phyloP scores from a whole-genome alignment of 2,113 vertebrate species.

The Solea solea region DNA sequence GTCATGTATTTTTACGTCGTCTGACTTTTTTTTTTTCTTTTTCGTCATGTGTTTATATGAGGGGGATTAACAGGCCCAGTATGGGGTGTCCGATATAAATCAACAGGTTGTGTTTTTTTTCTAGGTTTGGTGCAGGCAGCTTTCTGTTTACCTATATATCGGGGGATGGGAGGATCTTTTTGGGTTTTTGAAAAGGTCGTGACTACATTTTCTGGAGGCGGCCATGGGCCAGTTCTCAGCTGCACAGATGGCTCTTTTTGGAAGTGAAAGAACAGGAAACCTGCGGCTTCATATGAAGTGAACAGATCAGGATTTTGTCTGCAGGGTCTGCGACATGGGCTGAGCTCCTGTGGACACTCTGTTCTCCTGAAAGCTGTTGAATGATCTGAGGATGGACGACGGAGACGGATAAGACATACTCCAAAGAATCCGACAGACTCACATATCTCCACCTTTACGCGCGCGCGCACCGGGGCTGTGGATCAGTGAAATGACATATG shows the following conservation, averaged over 20 bases:
- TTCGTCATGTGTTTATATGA: constrained; percentile 61
- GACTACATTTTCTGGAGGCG: constrained; percentile 32
- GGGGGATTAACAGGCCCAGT: constrained; percentile 46
- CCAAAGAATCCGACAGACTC: constrained; percentile 1
- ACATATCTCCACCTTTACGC: constrained; percentile 18
- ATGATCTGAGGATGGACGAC: constrained; percentile 58
- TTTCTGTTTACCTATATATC: constrained; percentile 60
- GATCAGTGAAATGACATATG: not conserved
- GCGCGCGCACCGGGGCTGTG: constrained; percentile 8
- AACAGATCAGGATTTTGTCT: constrained; percentile 42
- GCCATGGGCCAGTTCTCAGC: constrained; percentile 55
- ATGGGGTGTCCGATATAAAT: constrained; percentile 61
- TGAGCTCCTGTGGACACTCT: constrained; percentile 62
- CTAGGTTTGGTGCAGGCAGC: constrained; percentile 37
- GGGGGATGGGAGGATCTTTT: constrained; percentile 62
- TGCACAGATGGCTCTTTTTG: constrained; percentile 36
- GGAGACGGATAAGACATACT: constrained; percentile 33
- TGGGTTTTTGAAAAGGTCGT: constrained; percentile 20
- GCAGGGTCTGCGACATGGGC: constrained; percentile 72
- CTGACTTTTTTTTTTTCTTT: constrained; percentile 46
- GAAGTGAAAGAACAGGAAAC: constrained; percentile 27
- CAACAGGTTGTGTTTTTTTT: constrained; percentile 20
- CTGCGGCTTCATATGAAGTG: constrained; percentile 42
- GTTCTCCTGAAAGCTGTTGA: constrained; percentile 50
- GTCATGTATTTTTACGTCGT: constrained; percentile 49